Evolutionary conservation across 2,888 invertebrate species (phyloP).

Genomic region (Drosophila tripunctata): DNA sequence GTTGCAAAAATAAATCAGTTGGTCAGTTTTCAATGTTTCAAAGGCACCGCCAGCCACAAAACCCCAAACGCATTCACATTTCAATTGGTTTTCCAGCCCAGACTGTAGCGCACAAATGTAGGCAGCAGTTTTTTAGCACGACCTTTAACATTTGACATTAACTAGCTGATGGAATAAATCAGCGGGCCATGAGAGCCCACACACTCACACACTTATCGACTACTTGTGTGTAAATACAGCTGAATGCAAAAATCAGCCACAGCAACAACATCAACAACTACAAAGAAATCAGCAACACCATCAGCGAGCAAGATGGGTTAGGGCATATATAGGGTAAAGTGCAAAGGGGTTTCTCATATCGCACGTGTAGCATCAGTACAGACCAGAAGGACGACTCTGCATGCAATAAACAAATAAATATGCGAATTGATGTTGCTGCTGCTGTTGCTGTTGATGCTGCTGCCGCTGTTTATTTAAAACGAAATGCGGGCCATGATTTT

Average conservation of each 20-base stretch:
- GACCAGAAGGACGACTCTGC: conserved; percentile 37
- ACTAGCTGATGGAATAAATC: conserved; percentile 75
- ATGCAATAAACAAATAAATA: conserved; percentile 77
- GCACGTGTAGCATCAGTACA: conserved; percentile 49
- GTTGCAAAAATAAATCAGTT: conserved; percentile 26
- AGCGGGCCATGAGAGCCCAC: conserved; percentile 47
- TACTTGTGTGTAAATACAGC: conserved; percentile 1
- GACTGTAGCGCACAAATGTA: conserved; percentile 50
- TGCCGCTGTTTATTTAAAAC: conserved; percentile 66
- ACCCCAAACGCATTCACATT: conserved; percentile 37
- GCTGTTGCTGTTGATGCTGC: conserved; percentile 41
- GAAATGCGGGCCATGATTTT: conserved; percentile 78
- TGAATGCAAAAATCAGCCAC: conserved; percentile 11
- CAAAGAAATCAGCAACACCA: conserved; percentile 50
- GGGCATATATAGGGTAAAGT: neutral
- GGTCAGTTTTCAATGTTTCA: conserved; percentile 31
- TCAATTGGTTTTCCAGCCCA: conserved; percentile 43
- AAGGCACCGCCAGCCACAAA: conserved; percentile 44
- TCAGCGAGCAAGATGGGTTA: conserved; percentile 24
- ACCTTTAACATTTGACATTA: conserved; percentile 58
- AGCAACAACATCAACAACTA: conserved; percentile 15
- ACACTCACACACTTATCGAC: conserved; percentile 25
- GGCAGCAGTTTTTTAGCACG: conserved; percentile 52
- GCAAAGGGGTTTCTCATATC: conserved; percentile 26
- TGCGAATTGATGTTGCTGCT: conserved; percentile 54